phyloP scores from a whole-genome alignment of 2,888 invertebrate species.

The Habroteleia sp. region DNA sequence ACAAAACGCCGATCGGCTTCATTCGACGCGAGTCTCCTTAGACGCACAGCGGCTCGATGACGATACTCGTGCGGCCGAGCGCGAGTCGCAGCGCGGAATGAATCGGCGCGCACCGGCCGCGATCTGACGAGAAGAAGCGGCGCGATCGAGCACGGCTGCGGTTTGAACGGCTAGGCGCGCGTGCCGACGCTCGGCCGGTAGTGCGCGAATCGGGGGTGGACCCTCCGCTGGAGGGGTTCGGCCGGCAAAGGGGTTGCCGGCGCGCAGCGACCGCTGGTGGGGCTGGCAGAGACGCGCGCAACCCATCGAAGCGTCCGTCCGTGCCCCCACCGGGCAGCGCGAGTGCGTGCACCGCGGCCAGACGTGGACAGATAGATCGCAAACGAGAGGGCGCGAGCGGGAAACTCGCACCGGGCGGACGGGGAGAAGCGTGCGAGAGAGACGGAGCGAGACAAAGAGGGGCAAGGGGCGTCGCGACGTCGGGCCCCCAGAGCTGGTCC shows the following conservation, averaged over 20 bases:
- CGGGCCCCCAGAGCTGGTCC: conserved; percentile 78
- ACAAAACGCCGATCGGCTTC: too few species aligned
- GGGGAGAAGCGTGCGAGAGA: conserved; percentile 42
- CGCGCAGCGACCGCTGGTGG: conserved; percentile 52
- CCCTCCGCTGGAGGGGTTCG: conserved; percentile 45
- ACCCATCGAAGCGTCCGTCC: conserved; percentile 35
- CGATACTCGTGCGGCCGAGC: neutral
- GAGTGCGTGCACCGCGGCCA: conserved; percentile 41
- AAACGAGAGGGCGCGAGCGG: conserved; percentile 31
- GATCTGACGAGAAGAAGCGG: neutral
- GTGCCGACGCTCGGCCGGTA: conserved; percentile 11
- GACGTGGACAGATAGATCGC: conserved; percentile 30
- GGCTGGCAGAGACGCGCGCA: conserved; percentile 61
- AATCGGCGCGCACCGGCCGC: neutral
- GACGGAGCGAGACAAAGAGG: conserved; percentile 39
- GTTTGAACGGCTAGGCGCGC: too few species aligned
- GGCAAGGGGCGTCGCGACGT: conserved; percentile 67
- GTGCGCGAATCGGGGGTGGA: conserved; percentile 63
- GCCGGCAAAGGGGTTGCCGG: conserved; percentile 35
- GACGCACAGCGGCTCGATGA: conserved; percentile 59
- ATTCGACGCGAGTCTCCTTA: conserved; percentile 68
- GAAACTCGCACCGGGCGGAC: conserved; percentile 24
- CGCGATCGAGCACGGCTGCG: too few species aligned
- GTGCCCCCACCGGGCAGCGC: conserved; percentile 42
- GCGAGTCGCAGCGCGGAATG: too few species aligned